Conservation (phyloP, 2,888 invertebrate species). For the Eledone cirrhosa region DNA sequence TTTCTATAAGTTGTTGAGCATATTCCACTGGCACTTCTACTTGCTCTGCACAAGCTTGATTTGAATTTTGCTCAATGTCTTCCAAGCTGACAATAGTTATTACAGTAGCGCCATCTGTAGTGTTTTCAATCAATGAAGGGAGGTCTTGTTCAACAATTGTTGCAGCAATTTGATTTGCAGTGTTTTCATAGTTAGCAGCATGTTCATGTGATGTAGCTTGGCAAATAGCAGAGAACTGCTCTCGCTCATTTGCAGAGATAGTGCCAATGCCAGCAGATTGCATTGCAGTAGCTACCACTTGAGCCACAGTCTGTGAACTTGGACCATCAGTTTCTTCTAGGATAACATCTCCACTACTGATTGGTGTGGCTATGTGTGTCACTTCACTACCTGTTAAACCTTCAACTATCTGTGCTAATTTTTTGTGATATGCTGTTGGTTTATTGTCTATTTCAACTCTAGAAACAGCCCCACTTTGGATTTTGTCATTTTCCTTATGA, state of each 20-base stretch:
- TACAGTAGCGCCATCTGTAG: conserved; percentile 26
- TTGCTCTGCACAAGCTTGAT: conserved; percentile 5
- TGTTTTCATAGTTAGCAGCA: not conserved
- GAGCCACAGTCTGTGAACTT: conserved; percentile 23
- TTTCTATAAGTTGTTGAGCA: conserved; percentile 32
- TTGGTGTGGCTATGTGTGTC: conserved; percentile 10
- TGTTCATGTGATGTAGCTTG: conserved; percentile 19
- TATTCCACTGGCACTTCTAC: conserved; percentile 24
- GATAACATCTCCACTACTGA: conserved; percentile 26
- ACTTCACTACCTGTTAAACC: conserved; percentile 15
- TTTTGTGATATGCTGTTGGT: conserved; percentile 18
- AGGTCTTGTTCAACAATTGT: conserved; percentile 10
- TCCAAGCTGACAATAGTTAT: conserved; percentile 32
- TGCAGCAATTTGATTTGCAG: not conserved
- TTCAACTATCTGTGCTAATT: conserved; percentile 10
- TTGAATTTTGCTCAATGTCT: conserved; percentile 28
- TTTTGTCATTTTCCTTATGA: conserved; percentile 30
- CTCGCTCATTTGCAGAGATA: not conserved
- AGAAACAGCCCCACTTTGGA: not conserved
- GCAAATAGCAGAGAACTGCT: conserved; percentile 10
- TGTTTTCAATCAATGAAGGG: conserved; percentile 8
- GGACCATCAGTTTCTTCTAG: conserved; percentile 30
- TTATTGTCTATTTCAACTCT: not conserved
- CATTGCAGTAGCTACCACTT: conserved; percentile 30
- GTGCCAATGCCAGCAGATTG: conserved; percentile 27